phyloP scores from a whole-genome alignment of 1,140 invertebrate species.

The Phocides pigmalion region DNA sequence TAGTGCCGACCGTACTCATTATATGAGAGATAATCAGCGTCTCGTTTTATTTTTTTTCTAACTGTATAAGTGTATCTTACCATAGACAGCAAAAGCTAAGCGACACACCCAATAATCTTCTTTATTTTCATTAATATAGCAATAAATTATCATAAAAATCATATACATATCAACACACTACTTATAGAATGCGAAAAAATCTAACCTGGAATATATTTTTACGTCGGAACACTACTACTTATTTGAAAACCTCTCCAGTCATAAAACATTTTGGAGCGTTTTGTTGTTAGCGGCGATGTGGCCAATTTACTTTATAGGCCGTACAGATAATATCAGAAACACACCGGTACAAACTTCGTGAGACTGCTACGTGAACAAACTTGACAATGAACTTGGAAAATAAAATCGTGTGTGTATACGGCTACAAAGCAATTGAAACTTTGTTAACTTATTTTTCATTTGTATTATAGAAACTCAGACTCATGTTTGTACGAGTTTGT shows the following conservation, averaged over 20 bases:
- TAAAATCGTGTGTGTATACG: conserved; percentile 23
- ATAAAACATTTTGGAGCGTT: not conserved
- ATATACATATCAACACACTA: not conserved
- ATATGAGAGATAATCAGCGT: too few species aligned
- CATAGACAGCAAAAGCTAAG: too few species aligned
- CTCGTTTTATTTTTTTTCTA: too few species aligned
- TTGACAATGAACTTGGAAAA: conserved; percentile 51
- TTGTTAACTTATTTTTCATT: conserved; percentile 17
- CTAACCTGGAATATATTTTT: too few species aligned
- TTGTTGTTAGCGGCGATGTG: conserved; percentile 1
- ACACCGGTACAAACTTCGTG: conserved; percentile 54
- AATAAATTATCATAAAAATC: too few species aligned
- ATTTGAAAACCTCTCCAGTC: not conserved
- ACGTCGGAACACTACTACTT: too few species aligned
- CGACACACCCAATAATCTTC: too few species aligned
- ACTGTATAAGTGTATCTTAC: too few species aligned
- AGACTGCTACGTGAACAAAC: conserved; percentile 58
- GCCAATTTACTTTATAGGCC: conserved; percentile 24
- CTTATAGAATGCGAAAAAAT: not conserved
- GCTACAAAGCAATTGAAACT: conserved; percentile 28
- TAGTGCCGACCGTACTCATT: too few species aligned
- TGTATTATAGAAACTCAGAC: too few species aligned
- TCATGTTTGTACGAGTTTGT: too few species aligned
- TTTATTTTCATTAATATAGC: too few species aligned
- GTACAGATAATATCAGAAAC: conserved; percentile 53